phyloP scores from a whole-genome alignment of 2,113 vertebrate species.

The Megaptera novaeangliae region DNA sequence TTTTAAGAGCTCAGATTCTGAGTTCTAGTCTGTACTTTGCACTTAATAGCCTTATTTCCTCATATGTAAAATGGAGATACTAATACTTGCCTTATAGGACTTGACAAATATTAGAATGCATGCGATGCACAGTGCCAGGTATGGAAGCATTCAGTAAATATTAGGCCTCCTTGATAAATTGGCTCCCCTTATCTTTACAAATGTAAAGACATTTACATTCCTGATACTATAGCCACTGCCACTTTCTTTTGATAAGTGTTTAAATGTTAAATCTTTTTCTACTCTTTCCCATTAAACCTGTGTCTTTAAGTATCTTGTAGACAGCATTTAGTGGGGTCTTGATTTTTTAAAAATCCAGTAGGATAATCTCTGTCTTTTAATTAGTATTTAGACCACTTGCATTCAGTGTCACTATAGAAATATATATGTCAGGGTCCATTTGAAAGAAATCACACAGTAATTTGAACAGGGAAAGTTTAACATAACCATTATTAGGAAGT shows the following conservation, averaged over 20 bases:
- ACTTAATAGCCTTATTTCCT: background rate
- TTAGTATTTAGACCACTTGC: background rate
- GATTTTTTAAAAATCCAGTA: background rate
- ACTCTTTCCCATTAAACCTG: background rate
- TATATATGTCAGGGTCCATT: background rate
- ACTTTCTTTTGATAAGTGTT: slow-evolving; percentile 10
- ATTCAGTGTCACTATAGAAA: slow-evolving; percentile 15
- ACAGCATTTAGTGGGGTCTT: background rate
- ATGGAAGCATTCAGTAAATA: background rate
- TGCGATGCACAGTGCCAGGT: background rate
- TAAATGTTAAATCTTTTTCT: background rate
- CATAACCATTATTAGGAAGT: background rate
- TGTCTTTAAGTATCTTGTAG: background rate
- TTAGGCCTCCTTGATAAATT: background rate
- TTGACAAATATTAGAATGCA: background rate
- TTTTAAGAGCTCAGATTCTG: background rate
- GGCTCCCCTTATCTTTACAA: background rate
- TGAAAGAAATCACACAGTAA: background rate
- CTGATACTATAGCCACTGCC: background rate
- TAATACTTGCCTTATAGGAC: background rate
- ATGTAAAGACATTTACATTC: background rate
- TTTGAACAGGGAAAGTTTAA: background rate
- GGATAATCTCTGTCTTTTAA: slow-evolving; percentile 10
- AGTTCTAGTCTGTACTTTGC: background rate
- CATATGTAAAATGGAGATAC: background rate